Evolutionary conservation across 2,888 invertebrate genomes (phyloP), one percentile per base, ranked within the genome.

Genomic region (Diploptera punctata): DNA sequence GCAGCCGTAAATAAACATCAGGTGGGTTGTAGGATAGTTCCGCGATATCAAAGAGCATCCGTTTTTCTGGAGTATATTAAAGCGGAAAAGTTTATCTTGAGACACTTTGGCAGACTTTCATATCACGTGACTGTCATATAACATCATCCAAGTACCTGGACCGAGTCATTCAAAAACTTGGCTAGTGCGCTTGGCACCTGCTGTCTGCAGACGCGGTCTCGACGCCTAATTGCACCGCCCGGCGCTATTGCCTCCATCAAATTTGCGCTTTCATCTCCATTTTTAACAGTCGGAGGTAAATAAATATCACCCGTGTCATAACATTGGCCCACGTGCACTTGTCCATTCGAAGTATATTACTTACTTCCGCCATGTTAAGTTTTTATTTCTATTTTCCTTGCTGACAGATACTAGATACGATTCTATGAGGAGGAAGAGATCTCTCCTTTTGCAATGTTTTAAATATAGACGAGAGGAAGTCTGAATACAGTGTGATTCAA

Each of bases 71-170:
- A 33, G 33, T 10, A 33, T n/a, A n/a, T n/a, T n/a, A n/a, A n/a
- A n/a, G n/a, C n/a, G n/a, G n/a, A 10, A 33, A 33, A 33, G 33
- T 33, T 33, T 33, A 33, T 33, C 33, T 33, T 33, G 1, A 29
- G 57, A 29, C 16, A n/a, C 31, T 16, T 54, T 57, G 57, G 57
- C 57, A 57, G 7, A n/a, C 47, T 47, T 47, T 47, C 47, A n/a
- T 47, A 7, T 3, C 47, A n/a, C 18, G 47, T 13, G 47, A n/a
- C 57, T 57, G 31, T 29, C 57, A 57, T 57, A 57, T 31, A 57
- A 24, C 57, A 57, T 54, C 24, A 54, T 57, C 57, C 57, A 29
- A 29, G 57, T 29, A 57, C 31, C 57, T 16, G 57, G 29, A 31
- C 26, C 57, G 18, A 13, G n/a, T 47, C 3, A 47, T 4, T n/a